Conservation (phyloP, 2,113 vertebrate species). For the Phrynocephalus versicolor region DNA sequence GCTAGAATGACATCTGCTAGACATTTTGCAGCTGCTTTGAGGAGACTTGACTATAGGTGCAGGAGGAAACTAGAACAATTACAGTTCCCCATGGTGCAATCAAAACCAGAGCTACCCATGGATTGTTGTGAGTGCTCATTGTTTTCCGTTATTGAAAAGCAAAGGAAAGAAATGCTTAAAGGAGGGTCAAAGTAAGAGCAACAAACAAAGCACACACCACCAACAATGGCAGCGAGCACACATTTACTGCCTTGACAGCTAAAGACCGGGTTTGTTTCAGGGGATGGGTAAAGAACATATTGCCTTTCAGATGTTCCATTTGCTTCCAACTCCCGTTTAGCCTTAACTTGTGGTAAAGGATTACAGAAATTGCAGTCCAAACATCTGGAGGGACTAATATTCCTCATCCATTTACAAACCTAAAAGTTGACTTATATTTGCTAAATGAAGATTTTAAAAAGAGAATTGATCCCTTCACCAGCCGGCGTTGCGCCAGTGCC, state of each 20-base stretch:
- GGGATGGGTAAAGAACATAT: neutral
- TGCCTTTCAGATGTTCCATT: neutral
- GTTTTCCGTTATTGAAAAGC: conserved; percentile 19
- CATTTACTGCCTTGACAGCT: neutral
- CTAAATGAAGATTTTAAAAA: neutral
- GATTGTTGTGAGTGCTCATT: conserved; percentile 13
- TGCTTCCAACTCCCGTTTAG: neutral
- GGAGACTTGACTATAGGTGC: conserved; percentile 3
- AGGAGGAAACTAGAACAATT: conserved; percentile 16
- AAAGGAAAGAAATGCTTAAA: neutral
- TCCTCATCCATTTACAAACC: neutral
- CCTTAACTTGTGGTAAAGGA: neutral
- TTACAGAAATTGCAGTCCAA: neutral
- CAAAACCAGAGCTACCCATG: neutral
- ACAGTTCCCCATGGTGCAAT: neutral
- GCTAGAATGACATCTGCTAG: conserved; percentile 7
- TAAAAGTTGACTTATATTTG: neutral
- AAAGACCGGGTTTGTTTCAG: neutral
- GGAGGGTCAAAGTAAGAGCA: neutral
- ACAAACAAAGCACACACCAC: no score
- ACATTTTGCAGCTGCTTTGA: conserved; percentile 10
- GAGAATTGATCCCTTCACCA: no score
- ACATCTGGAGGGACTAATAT: neutral
- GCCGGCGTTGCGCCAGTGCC: no score
- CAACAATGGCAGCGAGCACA: no score